Base-by-base conservation (phyloP, 2,797 vertebrate species). In the Lindbergichthys nudifrons region DNA sequence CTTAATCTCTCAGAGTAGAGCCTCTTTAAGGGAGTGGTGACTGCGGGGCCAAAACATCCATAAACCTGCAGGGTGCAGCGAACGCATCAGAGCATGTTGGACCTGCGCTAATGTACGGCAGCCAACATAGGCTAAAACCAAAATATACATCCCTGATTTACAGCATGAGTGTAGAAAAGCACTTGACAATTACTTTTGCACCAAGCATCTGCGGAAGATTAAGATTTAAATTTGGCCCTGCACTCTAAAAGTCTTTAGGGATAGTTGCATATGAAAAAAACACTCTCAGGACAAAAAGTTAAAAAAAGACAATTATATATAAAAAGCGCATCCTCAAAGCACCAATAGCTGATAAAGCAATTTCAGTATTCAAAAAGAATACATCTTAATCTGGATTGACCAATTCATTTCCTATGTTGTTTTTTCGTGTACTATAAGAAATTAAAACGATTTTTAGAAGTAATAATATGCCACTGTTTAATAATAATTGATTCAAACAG, bases 1-100 rank as follows among this genome's bases (percentile, higher is more conserved):
- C 87, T 91, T 93, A 89, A 93, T 93, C 91, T 93, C 87, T 90
- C 85, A 85, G 88, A 93, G 91, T 89, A 90, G 84, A 92, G 87
- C 83, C 76, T 87, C 85, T 92, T 88, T 88, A 78, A 91, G 82
- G 76, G 77, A 88, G 89, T 74, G 80, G 86, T 80, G 89, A 84
- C 84, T 82, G 86, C 42, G 14, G 82, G 85, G 86, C 87, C 79
- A 90, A 87, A 90, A 81, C 88, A 92, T 91, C 85, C 89, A 88
- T 84, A 89, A 93, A 87, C 86, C 88, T 87, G 81, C 85, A 75
- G 83, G 82, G 81, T 85, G 59, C 71, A 83, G 83, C 78, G 23
- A 85, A 81, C 65, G 65, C 80, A 86, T 88, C 73, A 50, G 72
- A 73, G 81, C 86, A 81, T 70, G 80, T 80, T 88, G 81, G 86